A percentile compares a stretch with the other conserved stretches of the same genome.
Conservation (phyloP, 2,113 vertebrate genomes). For the Rhinichthys klamathensis region DNA sequence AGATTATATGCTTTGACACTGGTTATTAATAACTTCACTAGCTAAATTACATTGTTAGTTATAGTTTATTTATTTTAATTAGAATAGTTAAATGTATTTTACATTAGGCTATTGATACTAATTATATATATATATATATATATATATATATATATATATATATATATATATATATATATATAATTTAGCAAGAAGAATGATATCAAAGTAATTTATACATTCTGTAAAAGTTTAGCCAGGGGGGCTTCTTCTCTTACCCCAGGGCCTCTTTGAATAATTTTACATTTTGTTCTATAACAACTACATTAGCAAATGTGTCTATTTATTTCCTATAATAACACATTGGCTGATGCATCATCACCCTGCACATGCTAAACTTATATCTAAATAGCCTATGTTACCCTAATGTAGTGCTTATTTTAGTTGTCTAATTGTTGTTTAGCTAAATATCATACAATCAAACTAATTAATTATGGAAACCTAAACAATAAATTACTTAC, state of each 20-base stretch:
- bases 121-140: too few species aligned
- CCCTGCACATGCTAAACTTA: background rate
- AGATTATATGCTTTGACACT: background rate
- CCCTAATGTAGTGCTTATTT: background rate
- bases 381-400: background rate
- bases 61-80: background rate
- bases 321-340: background rate
- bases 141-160: too few species aligned
- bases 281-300: too few species aligned
- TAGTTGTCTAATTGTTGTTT: background rate
- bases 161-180: too few species aligned
- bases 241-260: background rate
- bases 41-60: background rate
- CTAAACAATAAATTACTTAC: conserved; percentile 77
- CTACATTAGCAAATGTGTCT: too few species aligned
- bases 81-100: background rate
- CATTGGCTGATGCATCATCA: background rate
- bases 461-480: background rate
- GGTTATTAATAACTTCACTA: background rate
- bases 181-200: background rate
- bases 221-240: background rate
- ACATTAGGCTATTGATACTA: background rate
- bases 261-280: background rate
- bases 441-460: too few species aligned
- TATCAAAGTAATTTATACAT: background rate